Conservation (phyloP, 1,140 invertebrate genomes). For the Drosophila nigrodunni region DNA sequence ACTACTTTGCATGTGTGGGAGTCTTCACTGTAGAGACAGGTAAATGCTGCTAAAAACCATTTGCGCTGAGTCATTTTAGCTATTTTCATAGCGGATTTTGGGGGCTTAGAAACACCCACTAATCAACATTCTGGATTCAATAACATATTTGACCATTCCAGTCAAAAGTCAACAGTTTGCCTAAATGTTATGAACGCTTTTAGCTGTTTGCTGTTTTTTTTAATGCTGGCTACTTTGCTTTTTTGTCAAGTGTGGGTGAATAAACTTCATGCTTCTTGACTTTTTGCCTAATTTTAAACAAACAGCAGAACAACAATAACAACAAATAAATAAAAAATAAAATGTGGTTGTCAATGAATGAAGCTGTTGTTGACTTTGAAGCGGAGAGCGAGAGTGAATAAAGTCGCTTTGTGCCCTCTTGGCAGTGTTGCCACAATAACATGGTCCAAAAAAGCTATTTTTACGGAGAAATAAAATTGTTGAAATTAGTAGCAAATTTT, state of each 20-base stretch:
- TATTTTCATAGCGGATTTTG: slow-evolving; percentile 72
- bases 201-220: slow-evolving; percentile 41
- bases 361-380: slow-evolving; percentile 70
- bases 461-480: too few relatives aligned
- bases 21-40: slow-evolving; percentile 42
- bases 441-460: too few relatives aligned
- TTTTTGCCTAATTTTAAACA: slow-evolving; percentile 37
- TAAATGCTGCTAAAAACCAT: slow-evolving; percentile 43
- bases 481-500: too few relatives aligned
- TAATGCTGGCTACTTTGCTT: slow-evolving; percentile 43
- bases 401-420: slow-evolving; percentile 29
- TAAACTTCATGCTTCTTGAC: slow-evolving; percentile 70
- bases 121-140: slow-evolving; percentile 27
- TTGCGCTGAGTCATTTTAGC: slow-evolving; percentile 65
- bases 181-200: slow-evolving; percentile 33
- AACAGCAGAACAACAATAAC: slow-evolving; percentile 14
- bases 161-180: slow-evolving; percentile 25
- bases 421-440: too few relatives aligned
- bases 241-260: slow-evolving; percentile 70
- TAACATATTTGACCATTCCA: slow-evolving; percentile 30
- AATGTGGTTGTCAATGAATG: slow-evolving; percentile 74
- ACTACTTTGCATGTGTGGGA: slow-evolving; percentile 55
- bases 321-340: slow-evolving; percentile 24
- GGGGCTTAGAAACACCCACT: slow-evolving; percentile 71
- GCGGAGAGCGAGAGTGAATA: slow-evolving; percentile 71